phyloP scores from a whole-genome alignment of 2,888 invertebrate genomes.

The Acanthococcus lagerstroemiae region DNA sequence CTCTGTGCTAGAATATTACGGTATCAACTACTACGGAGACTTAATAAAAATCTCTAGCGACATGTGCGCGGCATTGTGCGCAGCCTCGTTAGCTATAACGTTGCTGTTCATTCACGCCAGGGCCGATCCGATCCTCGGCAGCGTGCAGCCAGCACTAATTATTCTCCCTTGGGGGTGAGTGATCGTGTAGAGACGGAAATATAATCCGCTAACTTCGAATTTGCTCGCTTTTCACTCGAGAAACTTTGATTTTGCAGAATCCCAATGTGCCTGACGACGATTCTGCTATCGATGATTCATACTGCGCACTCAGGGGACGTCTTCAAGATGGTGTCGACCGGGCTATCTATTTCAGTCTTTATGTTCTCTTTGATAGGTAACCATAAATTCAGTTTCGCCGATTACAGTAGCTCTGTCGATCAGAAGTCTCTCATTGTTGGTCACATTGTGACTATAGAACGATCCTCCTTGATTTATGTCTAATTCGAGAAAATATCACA shows the following conservation, averaged over 20 bases:
- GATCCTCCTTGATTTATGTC: too few species aligned
- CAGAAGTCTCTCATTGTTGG: too few species aligned
- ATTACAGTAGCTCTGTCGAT: too few species aligned
- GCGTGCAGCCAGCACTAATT: constrained; percentile 60
- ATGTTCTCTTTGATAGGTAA: constrained; percentile 20
- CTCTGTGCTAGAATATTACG: constrained; percentile 48
- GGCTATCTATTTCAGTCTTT: constrained; percentile 18
- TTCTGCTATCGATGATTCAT: constrained; percentile 9
- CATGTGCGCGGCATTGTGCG: constrained; percentile 32
- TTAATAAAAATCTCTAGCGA: constrained; percentile 32
- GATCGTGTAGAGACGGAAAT: too few species aligned
- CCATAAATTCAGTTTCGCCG: too few species aligned
- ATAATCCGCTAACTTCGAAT: too few species aligned
- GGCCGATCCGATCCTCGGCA: constrained; percentile 70
- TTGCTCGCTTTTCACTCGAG: too few species aligned
- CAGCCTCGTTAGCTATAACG: constrained; percentile 31
- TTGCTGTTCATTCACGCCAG: constrained; percentile 71
- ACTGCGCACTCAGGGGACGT: not conserved
- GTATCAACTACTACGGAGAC: not conserved
- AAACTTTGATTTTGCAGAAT: constrained; percentile 15
- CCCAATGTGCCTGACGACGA: constrained; percentile 12
- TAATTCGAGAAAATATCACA: too few species aligned
- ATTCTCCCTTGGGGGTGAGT: constrained; percentile 51
- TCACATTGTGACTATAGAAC: not conserved
- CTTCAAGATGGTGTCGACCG: constrained; percentile 10